phyloP scores from a whole-genome alignment of 2,888 invertebrate genomes.

The Melitaea athalia region DNA sequence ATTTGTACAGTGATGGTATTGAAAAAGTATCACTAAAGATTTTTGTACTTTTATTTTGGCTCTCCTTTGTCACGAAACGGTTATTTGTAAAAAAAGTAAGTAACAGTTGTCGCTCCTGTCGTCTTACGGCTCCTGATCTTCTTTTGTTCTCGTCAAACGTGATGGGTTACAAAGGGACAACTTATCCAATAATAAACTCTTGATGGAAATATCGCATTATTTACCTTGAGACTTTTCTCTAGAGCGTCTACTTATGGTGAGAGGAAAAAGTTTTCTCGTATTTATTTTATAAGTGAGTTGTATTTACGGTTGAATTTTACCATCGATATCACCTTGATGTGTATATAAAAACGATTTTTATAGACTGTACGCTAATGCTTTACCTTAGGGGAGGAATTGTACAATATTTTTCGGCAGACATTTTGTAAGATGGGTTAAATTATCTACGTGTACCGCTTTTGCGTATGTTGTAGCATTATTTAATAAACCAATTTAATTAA shows the following conservation, averaged over 20 bases:
- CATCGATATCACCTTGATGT: too few species aligned
- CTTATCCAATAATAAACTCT: slow-evolving; percentile 25
- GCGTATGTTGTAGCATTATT: too few species aligned
- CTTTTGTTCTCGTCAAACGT: slow-evolving; percentile 1
- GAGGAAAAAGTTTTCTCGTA: neutral
- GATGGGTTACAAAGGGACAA: slow-evolving; percentile 24
- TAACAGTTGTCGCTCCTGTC: slow-evolving; percentile 14
- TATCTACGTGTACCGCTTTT: too few species aligned
- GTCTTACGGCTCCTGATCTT: slow-evolving; percentile 10
- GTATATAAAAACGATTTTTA: too few species aligned
- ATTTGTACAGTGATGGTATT: neutral
- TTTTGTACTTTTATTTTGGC: neutral
- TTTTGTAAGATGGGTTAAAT: too few species aligned
- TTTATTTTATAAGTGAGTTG: neutral
- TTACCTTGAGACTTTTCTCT: slow-evolving; percentile 13
- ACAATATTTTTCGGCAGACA: too few species aligned
- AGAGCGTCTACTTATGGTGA: neutral
- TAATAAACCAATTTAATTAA: too few species aligned
- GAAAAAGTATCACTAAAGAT: neutral
- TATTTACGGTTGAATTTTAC: neutral
- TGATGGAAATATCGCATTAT: slow-evolving; percentile 16
- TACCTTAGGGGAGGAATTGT: too few species aligned
- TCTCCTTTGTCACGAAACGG: neutral
- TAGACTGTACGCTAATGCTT: too few species aligned
- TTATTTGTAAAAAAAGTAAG: neutral